Base-by-base conservation (phyloP, 2,888 invertebrate species). In the Acronicta alni region DNA sequence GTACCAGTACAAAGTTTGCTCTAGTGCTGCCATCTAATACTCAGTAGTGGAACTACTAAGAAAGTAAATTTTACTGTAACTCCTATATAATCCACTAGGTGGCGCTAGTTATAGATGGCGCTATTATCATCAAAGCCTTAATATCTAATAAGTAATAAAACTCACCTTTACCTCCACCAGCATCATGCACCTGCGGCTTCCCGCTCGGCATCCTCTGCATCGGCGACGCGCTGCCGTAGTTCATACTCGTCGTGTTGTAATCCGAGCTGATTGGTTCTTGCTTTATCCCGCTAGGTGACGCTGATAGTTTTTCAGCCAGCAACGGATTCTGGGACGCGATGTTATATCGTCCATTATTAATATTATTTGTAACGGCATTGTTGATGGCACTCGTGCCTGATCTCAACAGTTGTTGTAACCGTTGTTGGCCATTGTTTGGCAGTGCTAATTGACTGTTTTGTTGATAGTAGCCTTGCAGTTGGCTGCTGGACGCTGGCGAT, bases 311-410 rank as follows among this genome's bases (percentile, higher is more conserved):
- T 95, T 98, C 98, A 76, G 98, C 98, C 66, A 98, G 95, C 72
- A 98, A 90, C 15, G 98, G 98, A 90, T 98, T 98, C 45, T 97
- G 97, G 12, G 98, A 97, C 26, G 97, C 97, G 70, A 98, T 97
- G 75, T 97, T 97, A 86, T 96, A 97, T 85, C 96, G 92, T 77
- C 95, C 95, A 81, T 95, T 94, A 80, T 94, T 94, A 66, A 93
- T 95, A 45, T 88, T 92, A 65, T 88, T 92, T n/a, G 88, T 84
- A 57, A 93, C 89, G 62, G 86, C 89, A 76, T 90, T 91, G 86
- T 93, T 89, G 87, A 94, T 86, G 80, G 95, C 88, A 85, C 89
- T 86, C 73, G 95, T 89, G 83, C 95, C 88, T 58, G 95, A 90
- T 60, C 92, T 79, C 64, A 93, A 81, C 67, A 94, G 76, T 66